Evolutionary conservation across 2,113 vertebrate species (phyloP), one percentile per base, ranked within the genome.

Genomic region (Baryphthengus martii): DNA sequence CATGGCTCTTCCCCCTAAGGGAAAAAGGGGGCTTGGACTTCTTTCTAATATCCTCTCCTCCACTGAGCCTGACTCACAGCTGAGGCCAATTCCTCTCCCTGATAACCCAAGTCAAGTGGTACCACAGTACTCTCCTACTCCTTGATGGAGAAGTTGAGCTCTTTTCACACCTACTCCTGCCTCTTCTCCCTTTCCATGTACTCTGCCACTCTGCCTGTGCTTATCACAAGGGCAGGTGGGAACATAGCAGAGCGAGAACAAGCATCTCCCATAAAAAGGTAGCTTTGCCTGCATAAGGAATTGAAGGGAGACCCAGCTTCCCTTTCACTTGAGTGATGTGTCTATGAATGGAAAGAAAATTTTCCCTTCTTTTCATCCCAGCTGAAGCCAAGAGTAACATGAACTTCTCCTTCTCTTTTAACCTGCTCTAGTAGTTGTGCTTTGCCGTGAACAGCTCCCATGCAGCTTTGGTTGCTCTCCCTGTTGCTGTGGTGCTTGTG

Each of bases 1-100:
- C 11, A 31, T 0, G 0, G 20, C 49, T 79, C 40, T 50, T 62
- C 9, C 18, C 16, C 4, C 10, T 29, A 12, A 2, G 0, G 10
- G 10, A 76, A 63, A 4, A 40, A 88, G 20, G 15, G 3, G 5
- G 4, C 17, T 33, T 55, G 11, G 4, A 8, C 2, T 71, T n/a
- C 71, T 73, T 47, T 63, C 33, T 58, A 10, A 47, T 61, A 29
- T 3, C 9, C 7, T 53, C 25, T 68, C 39, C 7, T 68, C 16
- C 20, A 33, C 58, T 53, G 37, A 59, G 7, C 17, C 29, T 24
- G 28, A 11, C 45, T 63, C 9, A 5, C 24, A 89, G 52, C 29
- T 56, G 79, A 68, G 11, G 39, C 37, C 37, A 72, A 3, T 23
- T 82, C 61, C 50, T 52, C 45, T 42, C 28, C 19, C 40, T 68